Conservation (phyloP, 2,888 invertebrate genomes). For the Diploptera punctata region DNA sequence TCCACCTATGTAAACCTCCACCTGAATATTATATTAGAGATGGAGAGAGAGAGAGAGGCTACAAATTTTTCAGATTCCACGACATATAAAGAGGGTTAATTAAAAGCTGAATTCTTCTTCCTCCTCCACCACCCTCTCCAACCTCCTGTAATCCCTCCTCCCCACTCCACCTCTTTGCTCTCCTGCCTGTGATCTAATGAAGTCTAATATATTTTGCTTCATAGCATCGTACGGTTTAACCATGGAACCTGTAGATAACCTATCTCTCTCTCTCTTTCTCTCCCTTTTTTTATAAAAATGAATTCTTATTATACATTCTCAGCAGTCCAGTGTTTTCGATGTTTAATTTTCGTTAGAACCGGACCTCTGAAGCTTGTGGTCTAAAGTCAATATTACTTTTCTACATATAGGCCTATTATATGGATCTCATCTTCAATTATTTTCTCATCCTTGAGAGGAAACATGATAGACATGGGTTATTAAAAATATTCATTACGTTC, state of each 20-base stretch:
- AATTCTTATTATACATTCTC: slow-evolving; percentile 42
- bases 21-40: slow-evolving; percentile 27
- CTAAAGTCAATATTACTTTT: not conserved
- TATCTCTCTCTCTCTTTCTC: not conserved
- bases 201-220: slow-evolving; percentile 40
- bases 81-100: slow-evolving; percentile 30
- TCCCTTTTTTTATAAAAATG: slow-evolving; percentile 36
- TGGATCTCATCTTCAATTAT: not conserved
- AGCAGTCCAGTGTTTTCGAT: slow-evolving; percentile 10
- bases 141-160: not conserved
- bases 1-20: slow-evolving; percentile 3
- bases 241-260: not conserved
- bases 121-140: slow-evolving; percentile 21
- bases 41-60: slow-evolving; percentile 8
- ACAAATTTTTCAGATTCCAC: slow-evolving; percentile 29
- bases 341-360: slow-evolving; percentile 33
- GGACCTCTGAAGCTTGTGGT: slow-evolving; percentile 10
- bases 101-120: slow-evolving; percentile 29
- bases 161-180: not conserved
- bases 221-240: slow-evolving; percentile 9
- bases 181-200: slow-evolving; percentile 40
- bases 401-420: not conserved
- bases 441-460: not conserved
- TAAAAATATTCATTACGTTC: too few species aligned
- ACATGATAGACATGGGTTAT: not conserved